Percentiles rank a stretch among this genome's conserved stretches.
Conservation (phyloP, 2,888 invertebrate genomes). For the Metallyticus violacea region DNA sequence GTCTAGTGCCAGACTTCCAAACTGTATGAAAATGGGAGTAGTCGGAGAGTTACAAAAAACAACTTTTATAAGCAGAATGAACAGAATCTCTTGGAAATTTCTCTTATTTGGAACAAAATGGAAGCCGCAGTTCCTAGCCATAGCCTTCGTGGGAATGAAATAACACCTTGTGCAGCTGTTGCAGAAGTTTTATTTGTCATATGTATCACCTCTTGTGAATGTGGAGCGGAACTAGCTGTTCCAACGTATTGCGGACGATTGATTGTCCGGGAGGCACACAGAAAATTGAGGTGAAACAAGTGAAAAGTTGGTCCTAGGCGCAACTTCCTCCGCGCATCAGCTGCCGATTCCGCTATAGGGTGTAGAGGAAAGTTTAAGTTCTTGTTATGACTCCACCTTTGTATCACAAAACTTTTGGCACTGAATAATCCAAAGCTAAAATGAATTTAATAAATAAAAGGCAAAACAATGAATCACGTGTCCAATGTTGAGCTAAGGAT, state of each 20-base stretch:
- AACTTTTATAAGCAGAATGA: neutral
- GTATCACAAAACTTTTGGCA: too few species aligned
- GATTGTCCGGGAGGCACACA: neutral
- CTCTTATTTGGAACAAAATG: neutral
- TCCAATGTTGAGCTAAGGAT: too few species aligned
- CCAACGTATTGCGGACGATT: neutral
- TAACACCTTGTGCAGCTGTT: neutral
- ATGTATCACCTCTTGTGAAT: neutral
- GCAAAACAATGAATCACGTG: too few species aligned
- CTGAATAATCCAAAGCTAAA: too few species aligned
- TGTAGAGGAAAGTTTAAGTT: too few species aligned
- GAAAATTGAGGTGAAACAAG: neutral
- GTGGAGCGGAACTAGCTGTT: too few species aligned
- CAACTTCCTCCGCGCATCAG: too few species aligned
- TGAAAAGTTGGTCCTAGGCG: neutral
- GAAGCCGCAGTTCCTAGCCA: too few species aligned
- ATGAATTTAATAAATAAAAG: too few species aligned
- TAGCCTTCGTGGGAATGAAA: neutral
- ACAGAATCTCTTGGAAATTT: neutral
- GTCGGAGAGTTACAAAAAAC: neutral
- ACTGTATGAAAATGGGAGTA: too few species aligned
- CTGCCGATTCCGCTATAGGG: neutral
- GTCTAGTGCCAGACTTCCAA: too few species aligned
- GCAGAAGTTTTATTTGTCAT: neutral
- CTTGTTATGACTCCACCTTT: too few species aligned